Evolutionary conservation across 2,888 invertebrate genomes (phyloP), one percentile per base, ranked within the genome.

Genomic region (Dusona sp.): DNA sequence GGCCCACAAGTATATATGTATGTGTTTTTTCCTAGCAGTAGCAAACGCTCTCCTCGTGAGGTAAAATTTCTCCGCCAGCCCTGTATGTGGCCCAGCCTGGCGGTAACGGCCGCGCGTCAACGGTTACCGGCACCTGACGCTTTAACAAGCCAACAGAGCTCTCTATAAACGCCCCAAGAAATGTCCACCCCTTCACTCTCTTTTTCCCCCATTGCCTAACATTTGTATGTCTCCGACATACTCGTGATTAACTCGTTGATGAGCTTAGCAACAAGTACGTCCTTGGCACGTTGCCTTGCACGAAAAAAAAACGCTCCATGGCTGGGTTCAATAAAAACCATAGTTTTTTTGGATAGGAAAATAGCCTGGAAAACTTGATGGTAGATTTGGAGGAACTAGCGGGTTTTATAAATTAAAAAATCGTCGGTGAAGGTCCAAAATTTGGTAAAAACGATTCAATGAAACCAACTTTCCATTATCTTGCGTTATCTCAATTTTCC

Each of bases 51-150:
- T 48, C 70, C 70, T 74, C 70, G 68, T 54, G 64, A 70, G 73
- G 64, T 73, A 11, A 51, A 81, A 74, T 67, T 74, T 82, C 78
- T 65, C 51, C 33, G 22, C 33, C 78, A 73, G 72, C 75, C 65
- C 74, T 85, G 68, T 73, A 78, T 61, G 73, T 57, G 54, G 77
- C 70, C 57, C 81, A 75, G 74, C 84, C 84, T 79, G 74, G 83
- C 89, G 88, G 91, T 92, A 93, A 93, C 93, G 93, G 93, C 92
- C 92, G 92, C 92, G 92, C 92, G 92, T 93, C 93, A 93, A 93
- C 93, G 93, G 93, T 92, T 90, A 89, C 89, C 85, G 92, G 92
- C 93, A 93, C 93, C 93, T 93, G 93, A 93, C 93, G 92, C 91
- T 91, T 91, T 89, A 90, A 91, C 91, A 90, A 92, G 91, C 90